Percentiles rank a stretch among this genome's conserved stretches.
Evolutionary conservation across 2,113 vertebrate genomes (phyloP).

Genomic region (Rutilus rutilus): DNA sequence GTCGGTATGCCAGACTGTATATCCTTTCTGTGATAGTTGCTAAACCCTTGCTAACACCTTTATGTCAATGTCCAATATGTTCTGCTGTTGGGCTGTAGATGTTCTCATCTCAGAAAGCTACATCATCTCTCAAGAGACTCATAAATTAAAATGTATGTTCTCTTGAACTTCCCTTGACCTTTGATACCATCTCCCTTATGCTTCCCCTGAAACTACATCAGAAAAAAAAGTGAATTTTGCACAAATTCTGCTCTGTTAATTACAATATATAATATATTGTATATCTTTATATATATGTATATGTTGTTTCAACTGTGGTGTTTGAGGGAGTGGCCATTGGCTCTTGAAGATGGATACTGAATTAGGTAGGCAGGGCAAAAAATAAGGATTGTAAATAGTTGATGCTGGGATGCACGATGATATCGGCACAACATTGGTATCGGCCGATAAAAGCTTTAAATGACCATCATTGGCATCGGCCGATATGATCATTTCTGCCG

Average conservation of each 20-base stretch:
- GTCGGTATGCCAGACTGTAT: background rate
- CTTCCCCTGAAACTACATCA: background rate
- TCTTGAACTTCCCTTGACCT: constrained; percentile 1
- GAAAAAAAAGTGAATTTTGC: background rate
- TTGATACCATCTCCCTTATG: background rate
- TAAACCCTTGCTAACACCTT: constrained; percentile 22
- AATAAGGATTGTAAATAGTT: background rate
- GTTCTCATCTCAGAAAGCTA: background rate
- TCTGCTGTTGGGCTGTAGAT: background rate
- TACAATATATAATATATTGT: background rate
- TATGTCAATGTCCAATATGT: constrained; percentile 18
- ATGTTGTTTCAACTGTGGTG: too few relatives aligned
- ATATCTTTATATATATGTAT: too few relatives aligned
- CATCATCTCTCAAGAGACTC: background rate
- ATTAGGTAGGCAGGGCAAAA: background rate
- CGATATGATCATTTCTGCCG: too few relatives aligned
- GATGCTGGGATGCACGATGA: too few relatives aligned
- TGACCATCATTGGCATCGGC: too few relatives aligned
- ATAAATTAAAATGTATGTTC: background rate
- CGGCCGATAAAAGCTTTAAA: too few relatives aligned
- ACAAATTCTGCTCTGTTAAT: background rate
- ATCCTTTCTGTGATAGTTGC: background rate
- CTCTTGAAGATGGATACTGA: background rate
- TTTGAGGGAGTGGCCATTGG: background rate
- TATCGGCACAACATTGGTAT: too few relatives aligned